Conservation (phyloP, 2,888 invertebrate species). For the Lottia gigantea region DNA sequence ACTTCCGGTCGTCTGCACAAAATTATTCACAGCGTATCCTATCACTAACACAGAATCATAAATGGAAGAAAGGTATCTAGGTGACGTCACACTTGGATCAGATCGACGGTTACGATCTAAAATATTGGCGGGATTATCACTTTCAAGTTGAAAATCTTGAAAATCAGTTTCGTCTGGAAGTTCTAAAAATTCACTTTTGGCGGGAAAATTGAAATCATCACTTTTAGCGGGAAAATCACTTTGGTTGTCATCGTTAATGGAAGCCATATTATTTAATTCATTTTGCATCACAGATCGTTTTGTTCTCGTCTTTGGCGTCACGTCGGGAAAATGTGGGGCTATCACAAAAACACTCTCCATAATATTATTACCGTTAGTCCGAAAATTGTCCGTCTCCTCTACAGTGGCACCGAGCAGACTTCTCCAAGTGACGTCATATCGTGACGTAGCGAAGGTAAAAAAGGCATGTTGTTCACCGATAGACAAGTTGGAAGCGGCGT, state of each 20-base stretch:
- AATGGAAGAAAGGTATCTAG: not conserved
- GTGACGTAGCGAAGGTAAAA: constrained; percentile 26
- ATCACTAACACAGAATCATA: constrained; percentile 5
- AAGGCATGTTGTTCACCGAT: constrained; percentile 28
- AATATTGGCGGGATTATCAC: not conserved
- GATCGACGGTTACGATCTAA: not conserved
- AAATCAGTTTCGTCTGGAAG: not conserved
- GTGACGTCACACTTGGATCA: not conserved
- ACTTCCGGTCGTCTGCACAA: not conserved
- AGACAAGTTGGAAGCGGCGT: constrained; percentile 21
- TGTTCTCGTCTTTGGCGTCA: not conserved
- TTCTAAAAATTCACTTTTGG: not conserved
- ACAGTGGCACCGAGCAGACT: not conserved
- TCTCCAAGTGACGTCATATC: constrained; percentile 14
- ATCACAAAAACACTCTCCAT: constrained; percentile 7
- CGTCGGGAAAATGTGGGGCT: not conserved
- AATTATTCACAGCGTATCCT: not conserved
- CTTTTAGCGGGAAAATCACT: too few species aligned
- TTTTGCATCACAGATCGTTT: not conserved
- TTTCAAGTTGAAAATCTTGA: too few species aligned
- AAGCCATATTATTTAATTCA: too few species aligned
- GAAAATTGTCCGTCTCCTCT: not conserved
- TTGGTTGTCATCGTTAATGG: too few species aligned
- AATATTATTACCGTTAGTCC: not conserved
- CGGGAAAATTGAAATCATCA: too few species aligned